A percentile compares a stretch with the other conserved stretches of the same genome.
Conservation (phyloP, 2,113 vertebrate species). For the Carassius gibelio region DNA sequence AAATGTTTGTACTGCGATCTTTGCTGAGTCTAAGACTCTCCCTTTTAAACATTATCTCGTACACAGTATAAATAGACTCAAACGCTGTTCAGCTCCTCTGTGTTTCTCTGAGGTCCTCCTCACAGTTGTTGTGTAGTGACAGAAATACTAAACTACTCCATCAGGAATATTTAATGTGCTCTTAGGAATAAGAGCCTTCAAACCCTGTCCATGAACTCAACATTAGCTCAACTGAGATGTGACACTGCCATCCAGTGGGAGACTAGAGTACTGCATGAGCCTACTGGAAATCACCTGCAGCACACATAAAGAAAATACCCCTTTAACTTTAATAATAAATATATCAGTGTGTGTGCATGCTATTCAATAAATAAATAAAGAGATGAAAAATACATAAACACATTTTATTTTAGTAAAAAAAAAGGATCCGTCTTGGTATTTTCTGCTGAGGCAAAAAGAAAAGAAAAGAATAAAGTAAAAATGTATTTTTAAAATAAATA, state of each 20-base stretch:
- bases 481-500: too few species aligned
- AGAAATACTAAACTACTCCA: background rate
- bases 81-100: background rate
- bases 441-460: background rate
- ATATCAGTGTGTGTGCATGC: background rate
- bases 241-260: slow-evolving; percentile 47
- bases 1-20: background rate
- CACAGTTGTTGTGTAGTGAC: slow-evolving; percentile 2
- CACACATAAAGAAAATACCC: background rate
- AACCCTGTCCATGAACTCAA: background rate
- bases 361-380: too few species aligned
- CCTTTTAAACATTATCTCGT: background rate
- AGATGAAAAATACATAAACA: too few species aligned
- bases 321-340: background rate
- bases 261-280: background rate
- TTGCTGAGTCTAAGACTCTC: background rate
- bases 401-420: too few species aligned
- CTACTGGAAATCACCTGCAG: background rate
- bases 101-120: background rate
- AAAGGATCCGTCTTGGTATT: too few species aligned
- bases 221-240: slow-evolving; percentile 30
- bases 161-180: background rate
- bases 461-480: too few species aligned
- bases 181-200: background rate
- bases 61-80: background rate